These are phyloP conservation scores for Labeo calbasu DNA, from an alignment of 2,797 vertebrate species.

Conservation along the genomic window DNA sequence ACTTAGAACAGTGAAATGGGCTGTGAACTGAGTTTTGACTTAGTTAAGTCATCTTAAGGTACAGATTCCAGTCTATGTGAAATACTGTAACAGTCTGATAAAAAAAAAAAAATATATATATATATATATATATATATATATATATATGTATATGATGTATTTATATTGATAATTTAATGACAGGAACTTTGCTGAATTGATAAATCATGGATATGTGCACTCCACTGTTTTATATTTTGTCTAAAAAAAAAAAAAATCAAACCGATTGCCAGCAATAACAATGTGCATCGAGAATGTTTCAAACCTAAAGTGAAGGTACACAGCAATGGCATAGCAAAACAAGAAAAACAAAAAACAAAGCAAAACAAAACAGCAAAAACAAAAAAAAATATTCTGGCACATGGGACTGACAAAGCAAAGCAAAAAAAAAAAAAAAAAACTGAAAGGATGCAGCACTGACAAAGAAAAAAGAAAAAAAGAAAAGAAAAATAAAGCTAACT, in stretches of 20 bases:
- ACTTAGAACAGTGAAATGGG: not conserved
- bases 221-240: not conserved
- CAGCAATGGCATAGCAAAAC: not conserved
- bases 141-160: too few species aligned
- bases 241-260: not conserved
- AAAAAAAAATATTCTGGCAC: too few species aligned
- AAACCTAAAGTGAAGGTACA: not conserved
- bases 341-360: not conserved
- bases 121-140: too few species aligned
- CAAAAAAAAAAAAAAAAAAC: too few species aligned
- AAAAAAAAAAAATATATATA: too few species aligned
- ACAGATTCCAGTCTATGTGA: too few species aligned
- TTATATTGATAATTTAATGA: not conserved
- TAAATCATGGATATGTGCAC: not conserved
- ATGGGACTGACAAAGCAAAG: not conserved
- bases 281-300: not conserved
- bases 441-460: too few species aligned
- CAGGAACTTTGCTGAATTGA: not conserved
- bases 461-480: too few species aligned
- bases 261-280: not conserved
- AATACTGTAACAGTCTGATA: too few species aligned
- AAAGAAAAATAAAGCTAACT: too few species aligned
- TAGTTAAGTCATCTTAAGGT: not conserved
- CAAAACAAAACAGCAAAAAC: not conserved
- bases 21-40: not conserved